These are phyloP conservation scores for Dryococelus australis DNA, from an alignment of 2,888 invertebrate genomes.

Conservation along the genomic window DNA sequence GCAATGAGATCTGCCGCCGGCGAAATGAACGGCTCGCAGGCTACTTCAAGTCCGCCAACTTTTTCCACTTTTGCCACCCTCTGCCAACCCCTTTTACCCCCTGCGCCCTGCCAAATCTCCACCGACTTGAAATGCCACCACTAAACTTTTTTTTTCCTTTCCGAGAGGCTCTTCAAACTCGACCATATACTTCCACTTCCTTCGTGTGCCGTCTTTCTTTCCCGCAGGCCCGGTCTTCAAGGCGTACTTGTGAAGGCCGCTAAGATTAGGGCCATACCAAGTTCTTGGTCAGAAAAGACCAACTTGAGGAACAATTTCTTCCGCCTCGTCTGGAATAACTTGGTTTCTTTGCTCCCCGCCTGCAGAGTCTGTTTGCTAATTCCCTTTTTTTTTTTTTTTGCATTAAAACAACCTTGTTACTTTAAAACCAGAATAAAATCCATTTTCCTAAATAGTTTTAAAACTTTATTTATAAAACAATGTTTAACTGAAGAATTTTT, in stretches of 20 bases:
- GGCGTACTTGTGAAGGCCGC: constrained; percentile 8
- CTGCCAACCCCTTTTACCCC: background rate
- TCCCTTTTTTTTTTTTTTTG: too few relatives aligned
- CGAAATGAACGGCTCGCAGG: background rate
- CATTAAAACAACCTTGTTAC: too few relatives aligned
- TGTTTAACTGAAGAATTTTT: too few relatives aligned
- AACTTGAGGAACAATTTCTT: constrained; percentile 1
- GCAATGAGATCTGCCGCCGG: constrained; percentile 18
- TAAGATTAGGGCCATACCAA: background rate
- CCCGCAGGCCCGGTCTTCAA: background rate
- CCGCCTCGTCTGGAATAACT: background rate
- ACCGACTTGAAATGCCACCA: constrained; percentile 22
- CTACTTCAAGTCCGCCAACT: constrained; percentile 16
- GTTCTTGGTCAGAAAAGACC: background rate
- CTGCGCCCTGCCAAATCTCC: background rate
- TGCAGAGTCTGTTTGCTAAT: background rate
- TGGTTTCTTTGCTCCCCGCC: background rate
- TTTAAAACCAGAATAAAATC: too few relatives aligned
- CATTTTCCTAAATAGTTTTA: too few relatives aligned
- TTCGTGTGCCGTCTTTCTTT: constrained; percentile 21
- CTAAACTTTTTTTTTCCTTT: background rate
- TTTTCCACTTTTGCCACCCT: background rate
- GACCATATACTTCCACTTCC: constrained; percentile 29
- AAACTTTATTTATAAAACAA: too few relatives aligned
- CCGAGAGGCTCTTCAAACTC: constrained; percentile 19